A percentile compares a stretch with the other conserved stretches of the same genome.
Conservation (phyloP, 1,140 invertebrate genomes). For the Bombyx mori region DNA sequence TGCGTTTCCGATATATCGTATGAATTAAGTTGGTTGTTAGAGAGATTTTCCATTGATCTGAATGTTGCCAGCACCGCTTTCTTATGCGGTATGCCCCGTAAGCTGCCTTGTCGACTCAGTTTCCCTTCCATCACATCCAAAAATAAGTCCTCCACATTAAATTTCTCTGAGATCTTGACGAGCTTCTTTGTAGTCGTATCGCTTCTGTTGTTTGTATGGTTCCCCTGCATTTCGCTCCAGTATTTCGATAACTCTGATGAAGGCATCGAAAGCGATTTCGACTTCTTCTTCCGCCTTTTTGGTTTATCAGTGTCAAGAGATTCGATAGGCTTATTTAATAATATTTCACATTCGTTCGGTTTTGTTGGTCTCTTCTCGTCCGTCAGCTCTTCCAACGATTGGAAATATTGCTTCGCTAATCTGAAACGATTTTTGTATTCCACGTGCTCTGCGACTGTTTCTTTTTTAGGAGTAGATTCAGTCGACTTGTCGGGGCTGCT, state of each 20-base stretch:
- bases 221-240: constrained; percentile 48
- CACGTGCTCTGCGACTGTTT: constrained; percentile 26
- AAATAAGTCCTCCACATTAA: constrained; percentile 67
- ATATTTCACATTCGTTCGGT: constrained; percentile 52
- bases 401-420: constrained; percentile 61
- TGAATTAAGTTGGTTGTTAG: constrained; percentile 48
- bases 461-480: constrained; percentile 29
- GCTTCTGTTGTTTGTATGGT: constrained; percentile 18
- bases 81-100: constrained; percentile 69
- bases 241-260: constrained; percentile 56
- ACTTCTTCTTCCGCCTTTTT: constrained; percentile 39
- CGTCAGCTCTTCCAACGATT: constrained; percentile 60
- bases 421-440: constrained; percentile 65
- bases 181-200: constrained; percentile 30
- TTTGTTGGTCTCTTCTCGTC: constrained; percentile 38
- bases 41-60: constrained; percentile 67
- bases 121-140: constrained; percentile 64
- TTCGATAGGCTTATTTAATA: constrained; percentile 43
- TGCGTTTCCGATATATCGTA: constrained; percentile 62
- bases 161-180: constrained; percentile 70
- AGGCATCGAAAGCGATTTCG: constrained; percentile 53
- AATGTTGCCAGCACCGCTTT: constrained; percentile 69
- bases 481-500: constrained; percentile 29
- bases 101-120: constrained; percentile 59
- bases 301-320: constrained; percentile 36